Evolutionary conservation across 2,797 vertebrate genomes (phyloP), one percentile per base, ranked within the genome.

Genomic region (Morus bassanus): DNA sequence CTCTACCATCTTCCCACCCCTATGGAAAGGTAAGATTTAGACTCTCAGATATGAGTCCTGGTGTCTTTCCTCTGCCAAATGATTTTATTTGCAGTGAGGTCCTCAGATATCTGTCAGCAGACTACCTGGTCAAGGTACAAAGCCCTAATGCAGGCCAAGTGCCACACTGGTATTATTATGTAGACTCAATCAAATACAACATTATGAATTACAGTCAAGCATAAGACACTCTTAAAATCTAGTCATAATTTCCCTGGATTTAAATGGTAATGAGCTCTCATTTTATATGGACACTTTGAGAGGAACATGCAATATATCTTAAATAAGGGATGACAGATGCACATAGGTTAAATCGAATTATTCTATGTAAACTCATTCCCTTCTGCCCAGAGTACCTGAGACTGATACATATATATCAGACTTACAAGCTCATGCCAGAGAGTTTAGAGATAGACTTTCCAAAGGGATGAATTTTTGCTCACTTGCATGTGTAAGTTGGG

Each of bases 11-110:
- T 37, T 51, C 35, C 35, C 22, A 18, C 3, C 59, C 39, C 7
- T 4, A 13, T 0, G 2, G 17, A 11, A 3, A 59, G 25, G n/a
- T 12, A 17, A 63, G 56, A 64, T 27, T 11, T 5, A 12, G 45
- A 22, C 39, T 35, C 45, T 22, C 18, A 28, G 24, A 25, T 4
- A 45, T 35, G 3, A 56, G 23, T 35, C 25, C 41, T 33, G 22
- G 13, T 10, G 23, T 10, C 41, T 43, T 54, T 22, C 18, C 19
- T 67, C 24, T 63, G 59, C 6, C 14, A 27, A n/a, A 11, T 21
- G 11, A 7, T 18, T 51, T 41, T 10, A 11, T 25, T 16, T 48
- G 37, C 53, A 53, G 13, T 2, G 28, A 80, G 12, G 13, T 31
- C 63, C 85, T 53, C 35, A 23, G n/a, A 4, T 21, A 10, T 5